Evolutionary conservation across 2,113 vertebrate species (phyloP), one percentile per base, ranked within the genome.

Genomic region (Fulica atra): DNA sequence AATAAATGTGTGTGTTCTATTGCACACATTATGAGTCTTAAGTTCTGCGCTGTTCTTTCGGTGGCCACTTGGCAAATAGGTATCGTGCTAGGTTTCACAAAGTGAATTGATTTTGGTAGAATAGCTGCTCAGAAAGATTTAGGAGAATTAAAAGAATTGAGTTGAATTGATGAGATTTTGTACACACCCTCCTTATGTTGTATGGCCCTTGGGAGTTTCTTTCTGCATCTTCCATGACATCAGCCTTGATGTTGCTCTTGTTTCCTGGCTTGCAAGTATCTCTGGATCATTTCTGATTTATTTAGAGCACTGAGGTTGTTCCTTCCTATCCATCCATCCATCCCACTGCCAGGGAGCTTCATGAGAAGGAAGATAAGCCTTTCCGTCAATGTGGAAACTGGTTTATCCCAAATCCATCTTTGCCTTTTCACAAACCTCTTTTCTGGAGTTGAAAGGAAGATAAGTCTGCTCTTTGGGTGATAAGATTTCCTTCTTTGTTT

Each of bases 101-200:
- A 71, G 10, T 4, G 12, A 23, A 8, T n/a, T 77, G 63, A 29
- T 71, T 85, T 77, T 24, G 38, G 46, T 61, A 53, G 12, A 85
- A 44, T 16, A 70, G 63, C 57, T 60, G 13, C 38, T 70, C 33
- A 24, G 51, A 65, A 60, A 60, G 24, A 36, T 50, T 66, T 66
- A 61, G 33, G 38, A 56, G 64, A 61, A 81, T 38, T 20, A 35
- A 13, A 71, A 85, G 10, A 20, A 24, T 61, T 71, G 51, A 73
- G 36, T 35, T 76, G 28, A 92, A 42, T 36, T 0, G 0, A 7
- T 53, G 71, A 57, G 36, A 69, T 72, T 40, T 64, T 73, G 7
- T 36, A 63, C 23, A 17, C 0, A 0, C 36, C 7, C 10, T 3
- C 14, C 21, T 74, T 44, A 0, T 3, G 2, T 28, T 31, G 2